Base-by-base conservation (phyloP, 2,888 invertebrate species). In the Hesperia comma region DNA sequence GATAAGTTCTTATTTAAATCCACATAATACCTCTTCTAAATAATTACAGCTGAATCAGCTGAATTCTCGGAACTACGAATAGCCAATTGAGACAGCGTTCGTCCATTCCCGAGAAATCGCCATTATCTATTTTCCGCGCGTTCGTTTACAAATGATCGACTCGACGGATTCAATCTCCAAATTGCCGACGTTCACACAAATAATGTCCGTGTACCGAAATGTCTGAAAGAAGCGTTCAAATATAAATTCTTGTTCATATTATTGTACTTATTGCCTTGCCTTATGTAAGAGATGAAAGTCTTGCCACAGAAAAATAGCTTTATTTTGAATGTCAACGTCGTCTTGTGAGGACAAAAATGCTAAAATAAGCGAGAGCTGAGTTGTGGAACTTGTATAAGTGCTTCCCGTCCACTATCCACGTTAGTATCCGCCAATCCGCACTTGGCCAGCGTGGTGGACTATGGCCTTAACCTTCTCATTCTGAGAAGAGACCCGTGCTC, bases 41-140 rank as follows among this genome's bases (percentile, higher is more conserved):
- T 49, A 49, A 19, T 49, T 19, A 19, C 49, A 19, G 19, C 49
- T 19, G 19, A 49, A 19, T 49, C 49, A 19, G 19, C 49, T 19
- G 49, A 49, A 49, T 49, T 10, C 49, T 49, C 19, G 19, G 49
- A 49, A 10, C 19, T 49, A 49, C 10, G 19, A 12, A 19, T 49
- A 49, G 49, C 49, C 49, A 55, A 33, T 55, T 55, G 33, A 55
- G 55, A 55, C 55, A 33, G 55, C 32, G 17, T 55, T 55, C 55
- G 55, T 15, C 55, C 33, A 55, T 55, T 55, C 10, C 49, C 55
- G 17, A 33, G 10, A 37, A 55, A 55, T 33, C 55, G 37, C 37
- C 55, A 55, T 55, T 55, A 55, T 55, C 55, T 55, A 33, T 55
- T 33, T 55, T 17, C 55, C 33, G 37, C 33, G 55, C 49, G 49